Evolutionary conservation across 2,888 invertebrate species (phyloP), one percentile per base, ranked within the genome.

Genomic region (Eugnorisma glareosa): DNA sequence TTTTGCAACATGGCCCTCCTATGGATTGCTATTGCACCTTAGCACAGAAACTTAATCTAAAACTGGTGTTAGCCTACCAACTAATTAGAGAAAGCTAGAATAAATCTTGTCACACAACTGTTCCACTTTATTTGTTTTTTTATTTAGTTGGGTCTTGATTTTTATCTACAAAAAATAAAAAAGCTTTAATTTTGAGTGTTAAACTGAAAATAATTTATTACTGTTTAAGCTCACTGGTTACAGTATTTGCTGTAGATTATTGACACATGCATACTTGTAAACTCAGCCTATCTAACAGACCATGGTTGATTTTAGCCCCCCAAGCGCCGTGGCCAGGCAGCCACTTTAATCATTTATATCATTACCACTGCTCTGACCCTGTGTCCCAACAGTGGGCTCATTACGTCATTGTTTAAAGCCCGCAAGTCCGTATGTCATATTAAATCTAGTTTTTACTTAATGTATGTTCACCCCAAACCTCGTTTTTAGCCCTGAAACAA

Each of bases 11-110:
- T 18, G 2, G 2, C 37, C 24, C 13, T 48, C 4, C 8, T 48
- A 1, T 57, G 3, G 1, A 3, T 10, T 28, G 28, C 43, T 45
- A 15, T 21, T 37, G 13, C 31, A 21, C 35, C 48, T n/a, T 5
- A 35, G 24, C 35, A 21, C 4, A 51, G 18, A 18, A 61, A 51
- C 10, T 13, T 10, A 15, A 40, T 54, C 5, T 57, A 51, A 61
- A 73, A 67, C 59, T 10, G 37, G 2, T 67, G 11, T 45, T 45
- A 64, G 11, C 48, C 57, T n/a, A 43, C n/a, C 13, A 51, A 80
- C n/a, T 45, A 66, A 67, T 77, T 75, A 77, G 80, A 72, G 82
- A 82, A 81, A 83, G 72, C 67, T 64, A 54, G 48, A 82, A 72
- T 57, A 67, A 63, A 72, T 72, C 37, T 68, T 43, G 72, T 63